Percentiles rank a stretch among this genome's conserved stretches.
Evolutionary conservation across 2,113 vertebrate species (phyloP).

Genomic region (Lasiurus cinereus): DNA sequence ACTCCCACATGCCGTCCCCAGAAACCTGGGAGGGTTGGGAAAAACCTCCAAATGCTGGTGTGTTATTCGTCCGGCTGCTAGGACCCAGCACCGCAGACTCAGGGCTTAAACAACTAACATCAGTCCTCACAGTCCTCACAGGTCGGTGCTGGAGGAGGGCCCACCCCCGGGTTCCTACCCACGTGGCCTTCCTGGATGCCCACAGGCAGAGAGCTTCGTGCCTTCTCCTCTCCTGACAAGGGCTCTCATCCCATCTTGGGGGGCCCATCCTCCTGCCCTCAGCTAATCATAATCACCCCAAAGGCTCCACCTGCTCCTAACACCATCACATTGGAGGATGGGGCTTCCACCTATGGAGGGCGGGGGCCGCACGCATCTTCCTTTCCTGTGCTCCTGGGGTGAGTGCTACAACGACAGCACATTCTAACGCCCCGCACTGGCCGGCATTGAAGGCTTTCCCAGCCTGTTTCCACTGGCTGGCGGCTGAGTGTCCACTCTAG

Average conservation of each 20-base stretch:
- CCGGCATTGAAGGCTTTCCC: too few species aligned
- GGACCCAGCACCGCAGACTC: fast-evolving
- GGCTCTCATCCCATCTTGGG: fast-evolving
- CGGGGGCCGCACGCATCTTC: background rate
- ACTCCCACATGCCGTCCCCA: background rate
- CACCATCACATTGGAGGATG: fast-evolving
- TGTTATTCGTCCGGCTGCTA: fast-evolving
- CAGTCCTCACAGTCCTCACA: fast-evolving
- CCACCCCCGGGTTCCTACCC: background rate
- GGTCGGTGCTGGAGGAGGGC: background rate
- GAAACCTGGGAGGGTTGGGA: background rate
- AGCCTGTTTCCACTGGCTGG: background rate
- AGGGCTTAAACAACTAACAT: too few species aligned
- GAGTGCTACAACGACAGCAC: background rate
- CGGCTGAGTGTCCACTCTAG: fast-evolving
- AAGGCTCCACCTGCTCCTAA: background rate
- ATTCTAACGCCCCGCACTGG: fast-evolving
- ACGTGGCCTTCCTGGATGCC: background rate
- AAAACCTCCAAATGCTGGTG: background rate
- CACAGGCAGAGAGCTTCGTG: background rate
- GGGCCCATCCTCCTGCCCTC: background rate
- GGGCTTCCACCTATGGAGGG: background rate
- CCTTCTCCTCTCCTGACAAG: background rate
- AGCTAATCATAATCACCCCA: background rate
- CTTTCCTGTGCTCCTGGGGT: background rate